A percentile compares a stretch with the other conserved stretches of the same genome.
phyloP scores from a whole-genome alignment of 2,797 vertebrate species.

The Hoplostethus mediterraneus region DNA sequence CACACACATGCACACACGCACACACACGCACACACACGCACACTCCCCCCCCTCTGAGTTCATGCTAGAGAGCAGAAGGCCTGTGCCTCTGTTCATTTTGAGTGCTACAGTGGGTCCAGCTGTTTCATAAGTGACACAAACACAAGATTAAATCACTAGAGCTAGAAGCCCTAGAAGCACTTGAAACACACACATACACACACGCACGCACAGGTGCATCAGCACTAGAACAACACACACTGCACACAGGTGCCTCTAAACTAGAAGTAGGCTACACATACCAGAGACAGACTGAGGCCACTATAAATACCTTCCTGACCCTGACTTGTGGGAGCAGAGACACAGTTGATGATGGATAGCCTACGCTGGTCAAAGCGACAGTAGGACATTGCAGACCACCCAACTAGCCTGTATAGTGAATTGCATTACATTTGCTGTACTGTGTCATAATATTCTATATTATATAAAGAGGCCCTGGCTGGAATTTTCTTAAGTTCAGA shows the following conservation, averaged over 20 bases:
- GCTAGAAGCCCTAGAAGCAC: background rate
- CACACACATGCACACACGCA: background rate
- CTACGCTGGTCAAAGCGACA: slow-evolving; percentile 41
- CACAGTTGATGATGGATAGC: slow-evolving; percentile 62
- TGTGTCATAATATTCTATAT: background rate
- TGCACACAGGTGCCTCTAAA: slow-evolving; percentile 49
- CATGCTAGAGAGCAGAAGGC: slow-evolving; percentile 53
- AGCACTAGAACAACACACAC: background rate
- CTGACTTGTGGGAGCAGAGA: slow-evolving; percentile 51
- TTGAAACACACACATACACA: slow-evolving; percentile 20
- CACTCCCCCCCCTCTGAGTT: slow-evolving; percentile 38
- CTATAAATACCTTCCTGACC: slow-evolving; percentile 76
- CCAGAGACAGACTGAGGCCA: slow-evolving; percentile 40
- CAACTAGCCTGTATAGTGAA: slow-evolving; percentile 18
- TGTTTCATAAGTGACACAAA: slow-evolving; percentile 12
- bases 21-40: slow-evolving; percentile 8
- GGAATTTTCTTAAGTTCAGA: slow-evolving; percentile 15
- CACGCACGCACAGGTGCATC: slow-evolving; percentile 47
- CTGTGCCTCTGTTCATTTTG: slow-evolving; percentile 46
- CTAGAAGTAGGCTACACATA: slow-evolving; percentile 41
- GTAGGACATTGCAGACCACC: slow-evolving; percentile 63
- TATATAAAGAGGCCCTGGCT: background rate
- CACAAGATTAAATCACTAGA: slow-evolving; percentile 41
- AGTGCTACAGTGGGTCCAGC: slow-evolving; percentile 38
- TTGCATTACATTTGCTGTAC: slow-evolving; percentile 24